Conservation (phyloP, 2,113 vertebrate species). For the Vicugna pacos region DNA sequence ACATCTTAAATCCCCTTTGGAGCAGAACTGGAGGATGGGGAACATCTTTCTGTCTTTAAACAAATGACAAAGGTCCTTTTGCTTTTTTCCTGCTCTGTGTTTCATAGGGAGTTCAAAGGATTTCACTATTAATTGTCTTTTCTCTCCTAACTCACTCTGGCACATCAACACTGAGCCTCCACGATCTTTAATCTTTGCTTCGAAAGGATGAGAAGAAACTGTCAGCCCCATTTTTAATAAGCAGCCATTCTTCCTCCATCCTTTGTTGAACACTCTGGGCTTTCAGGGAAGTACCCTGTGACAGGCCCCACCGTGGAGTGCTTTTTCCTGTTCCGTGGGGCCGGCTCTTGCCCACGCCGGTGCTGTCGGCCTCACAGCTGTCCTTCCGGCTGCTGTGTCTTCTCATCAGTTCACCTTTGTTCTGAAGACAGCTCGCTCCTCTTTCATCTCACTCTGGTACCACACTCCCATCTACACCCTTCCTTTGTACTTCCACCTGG, state of each 20-base stretch:
- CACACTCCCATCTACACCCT: neutral
- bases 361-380: neutral
- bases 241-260: neutral
- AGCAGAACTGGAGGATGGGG: neutral
- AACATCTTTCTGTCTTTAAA: neutral
- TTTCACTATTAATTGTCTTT: conserved; percentile 13
- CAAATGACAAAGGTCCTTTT: neutral
- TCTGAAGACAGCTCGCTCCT: neutral
- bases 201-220: neutral
- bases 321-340: neutral
- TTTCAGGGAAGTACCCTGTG: neutral
- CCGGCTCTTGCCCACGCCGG: accelerated
- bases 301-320: neutral
- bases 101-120: neutral
- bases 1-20: neutral
- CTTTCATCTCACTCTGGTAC: neutral
- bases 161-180: neutral
- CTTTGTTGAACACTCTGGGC: neutral
- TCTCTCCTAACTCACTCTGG: neutral
- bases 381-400: neutral
- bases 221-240: neutral
- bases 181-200: neutral
- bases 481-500: neutral
- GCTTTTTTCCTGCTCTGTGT: neutral
- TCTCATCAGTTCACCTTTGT: neutral